A percentile compares a stretch with the other conserved stretches of the same genome.
phyloP scores from a whole-genome alignment of 2,113 vertebrate genomes.

The Recurvirostra avosetta region DNA sequence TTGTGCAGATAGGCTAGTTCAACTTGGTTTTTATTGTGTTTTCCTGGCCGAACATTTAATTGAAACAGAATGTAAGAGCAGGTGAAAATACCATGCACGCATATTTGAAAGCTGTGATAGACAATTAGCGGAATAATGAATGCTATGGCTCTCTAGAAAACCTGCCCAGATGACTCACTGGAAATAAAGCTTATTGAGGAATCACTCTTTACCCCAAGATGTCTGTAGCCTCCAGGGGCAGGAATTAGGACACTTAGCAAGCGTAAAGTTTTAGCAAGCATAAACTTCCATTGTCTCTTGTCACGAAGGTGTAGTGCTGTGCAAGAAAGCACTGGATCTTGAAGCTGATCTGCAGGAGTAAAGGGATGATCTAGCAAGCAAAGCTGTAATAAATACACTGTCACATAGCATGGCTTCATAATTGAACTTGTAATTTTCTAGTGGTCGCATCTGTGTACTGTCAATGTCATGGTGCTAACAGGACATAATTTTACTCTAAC shows the following conservation, averaged over 20 bases:
- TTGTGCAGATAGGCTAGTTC: neutral
- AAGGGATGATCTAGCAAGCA: neutral
- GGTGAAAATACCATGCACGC: neutral
- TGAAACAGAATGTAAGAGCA: neutral
- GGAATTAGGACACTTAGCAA: neutral
- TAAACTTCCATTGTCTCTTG: neutral
- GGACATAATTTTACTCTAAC: neutral
- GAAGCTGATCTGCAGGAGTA: neutral
- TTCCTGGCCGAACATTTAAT: neutral
- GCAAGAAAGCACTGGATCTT: neutral
- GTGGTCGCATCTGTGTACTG: neutral
- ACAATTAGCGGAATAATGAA: neutral
- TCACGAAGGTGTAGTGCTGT: neutral
- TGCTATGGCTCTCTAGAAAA: neutral
- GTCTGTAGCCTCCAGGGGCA: neutral
- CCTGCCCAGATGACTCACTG: neutral
- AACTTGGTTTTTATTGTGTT: neutral
- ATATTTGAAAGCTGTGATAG: neutral
- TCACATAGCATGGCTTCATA: neutral
- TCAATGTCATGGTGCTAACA: neutral
- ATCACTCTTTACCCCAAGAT: neutral
- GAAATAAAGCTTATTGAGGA: neutral
- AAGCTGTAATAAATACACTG: neutral
- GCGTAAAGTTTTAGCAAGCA: neutral
- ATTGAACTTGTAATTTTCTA: neutral